Base-by-base conservation (phyloP, 2,888 invertebrate genomes). In the Cryptocheilus praepositus region DNA sequence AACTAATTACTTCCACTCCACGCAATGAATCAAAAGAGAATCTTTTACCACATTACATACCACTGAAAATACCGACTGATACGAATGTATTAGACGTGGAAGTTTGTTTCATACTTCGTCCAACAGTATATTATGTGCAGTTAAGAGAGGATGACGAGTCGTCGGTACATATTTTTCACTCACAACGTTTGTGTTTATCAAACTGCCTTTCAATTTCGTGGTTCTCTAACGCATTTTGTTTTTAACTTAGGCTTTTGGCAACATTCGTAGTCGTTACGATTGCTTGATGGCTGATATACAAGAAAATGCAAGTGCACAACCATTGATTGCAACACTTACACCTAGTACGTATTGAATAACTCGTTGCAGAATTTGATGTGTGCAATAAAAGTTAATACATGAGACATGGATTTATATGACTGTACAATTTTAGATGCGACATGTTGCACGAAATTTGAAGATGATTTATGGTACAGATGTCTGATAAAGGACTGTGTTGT, bases 401-500 rank as follows among this genome's bases (percentile, higher is more conserved):
- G 3, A 18, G 18, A 11, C 51, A 4, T 51, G 11, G 8, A 36
- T 43, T n/a, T 19, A n/a, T 67, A 56, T 63, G 16, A 16, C n/a
- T n/a, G n/a, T n/a, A n/a, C n/a, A 44, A 18, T 44, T 65, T 45
- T 15, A 90, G 91, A 86, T 67, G 85, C 88, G 81, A 91, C 92
- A 0, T 96, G 96, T 83, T 89, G 94, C 87, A 93, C 66, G 92
- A 93, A 43, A 86, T 91, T 54, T 94, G 91, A 77, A 87, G 91
- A 91, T 60, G 94, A 95, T 82, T 89, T 89, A 0, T 96, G 95
- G 95, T 95, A 95, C 84, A 90, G 96, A 68, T 95, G 93, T 0
- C 82, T 90, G 15, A 91, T 96, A 60, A 85, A 91, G 52, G 90
- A 92, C 60, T 89, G 36, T 11, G 13, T 49, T 4, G 16, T 16